Evolutionary conservation across 1,140 invertebrate genomes (phyloP).

Genomic region (Coboldia fuscipes): DNA sequence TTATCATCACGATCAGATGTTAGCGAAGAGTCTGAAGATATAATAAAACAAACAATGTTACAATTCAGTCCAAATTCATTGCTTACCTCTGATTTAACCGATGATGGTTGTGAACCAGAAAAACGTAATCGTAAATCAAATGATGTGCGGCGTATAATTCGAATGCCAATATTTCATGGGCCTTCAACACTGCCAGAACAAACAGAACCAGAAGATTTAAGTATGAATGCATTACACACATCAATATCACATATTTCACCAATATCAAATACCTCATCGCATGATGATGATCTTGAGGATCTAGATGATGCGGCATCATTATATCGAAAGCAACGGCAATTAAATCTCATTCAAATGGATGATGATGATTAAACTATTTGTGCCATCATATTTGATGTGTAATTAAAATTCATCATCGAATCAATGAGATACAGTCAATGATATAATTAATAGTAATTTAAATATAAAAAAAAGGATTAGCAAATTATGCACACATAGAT

Average conservation of each 20-base stretch:
- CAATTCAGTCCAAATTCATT: not conserved
- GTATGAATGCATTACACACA: constrained; percentile 27
- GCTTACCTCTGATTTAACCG: constrained; percentile 5
- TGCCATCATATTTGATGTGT: no score
- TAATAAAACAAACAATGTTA: constrained; percentile 4
- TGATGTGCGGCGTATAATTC: constrained; percentile 25
- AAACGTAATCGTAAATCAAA: constrained; percentile 22
- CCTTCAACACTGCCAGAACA: constrained; percentile 37
- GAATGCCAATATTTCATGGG: constrained; percentile 13
- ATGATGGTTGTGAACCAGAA: constrained; percentile 6
- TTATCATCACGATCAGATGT: constrained; percentile 13
- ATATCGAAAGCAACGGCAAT: constrained; percentile 14
- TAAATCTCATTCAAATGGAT: not conserved
- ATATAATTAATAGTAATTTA: not conserved
- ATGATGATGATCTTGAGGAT: constrained; percentile 19
- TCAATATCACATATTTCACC: constrained; percentile 7
- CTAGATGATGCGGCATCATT: constrained; percentile 17
- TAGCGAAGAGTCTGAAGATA: constrained; percentile 16
- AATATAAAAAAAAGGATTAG: not conserved
- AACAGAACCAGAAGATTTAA: constrained; percentile 73
- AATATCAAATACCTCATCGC: constrained; percentile 6
- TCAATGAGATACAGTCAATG: not conserved
- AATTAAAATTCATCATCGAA: not conserved
- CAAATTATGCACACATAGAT: no score
- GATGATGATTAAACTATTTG: not conserved